Conservation (phyloP, 2,797 vertebrate species). For the Synaphobranchus kaupii region DNA sequence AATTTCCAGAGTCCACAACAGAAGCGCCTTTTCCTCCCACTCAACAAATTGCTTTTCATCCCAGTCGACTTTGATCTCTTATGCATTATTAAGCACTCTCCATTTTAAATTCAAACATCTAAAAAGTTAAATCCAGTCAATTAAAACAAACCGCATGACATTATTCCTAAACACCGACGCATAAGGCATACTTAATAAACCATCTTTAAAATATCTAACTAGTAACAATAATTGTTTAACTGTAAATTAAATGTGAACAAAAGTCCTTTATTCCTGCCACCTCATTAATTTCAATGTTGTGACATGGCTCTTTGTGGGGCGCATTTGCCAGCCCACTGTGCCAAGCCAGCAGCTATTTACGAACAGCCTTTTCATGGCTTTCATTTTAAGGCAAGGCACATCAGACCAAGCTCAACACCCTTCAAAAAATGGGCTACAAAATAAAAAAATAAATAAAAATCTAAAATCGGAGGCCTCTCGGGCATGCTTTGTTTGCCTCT, state of each 20-base stretch:
- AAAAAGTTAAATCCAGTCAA: constrained; percentile 44
- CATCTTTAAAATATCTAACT: constrained; percentile 40
- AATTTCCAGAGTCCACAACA: constrained; percentile 27
- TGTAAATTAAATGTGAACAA: constrained; percentile 45
- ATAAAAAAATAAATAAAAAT: neutral
- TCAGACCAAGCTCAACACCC: constrained; percentile 18
- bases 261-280: constrained; percentile 38
- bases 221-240: constrained; percentile 44
- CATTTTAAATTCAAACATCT: constrained; percentile 45
- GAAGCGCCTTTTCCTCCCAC: constrained; percentile 29
- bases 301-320: constrained; percentile 37
- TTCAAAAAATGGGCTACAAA: neutral
- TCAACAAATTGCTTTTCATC: constrained; percentile 43
- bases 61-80: constrained; percentile 39
- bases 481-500: neutral
- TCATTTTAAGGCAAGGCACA: constrained; percentile 37
- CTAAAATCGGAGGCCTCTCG: constrained; percentile 13
- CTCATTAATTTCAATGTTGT: constrained; percentile 44
- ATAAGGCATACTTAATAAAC: constrained; percentile 40
- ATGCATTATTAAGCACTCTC: constrained; percentile 42
- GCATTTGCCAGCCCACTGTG: constrained; percentile 37
- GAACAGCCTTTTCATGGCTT: constrained; percentile 34
- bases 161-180: constrained; percentile 32
- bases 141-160: constrained; percentile 39
- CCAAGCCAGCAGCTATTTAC: constrained; percentile 40